Evolutionary conservation across 1,140 invertebrate species (phyloP).

Genomic region (Mesaphorura yosii): DNA sequence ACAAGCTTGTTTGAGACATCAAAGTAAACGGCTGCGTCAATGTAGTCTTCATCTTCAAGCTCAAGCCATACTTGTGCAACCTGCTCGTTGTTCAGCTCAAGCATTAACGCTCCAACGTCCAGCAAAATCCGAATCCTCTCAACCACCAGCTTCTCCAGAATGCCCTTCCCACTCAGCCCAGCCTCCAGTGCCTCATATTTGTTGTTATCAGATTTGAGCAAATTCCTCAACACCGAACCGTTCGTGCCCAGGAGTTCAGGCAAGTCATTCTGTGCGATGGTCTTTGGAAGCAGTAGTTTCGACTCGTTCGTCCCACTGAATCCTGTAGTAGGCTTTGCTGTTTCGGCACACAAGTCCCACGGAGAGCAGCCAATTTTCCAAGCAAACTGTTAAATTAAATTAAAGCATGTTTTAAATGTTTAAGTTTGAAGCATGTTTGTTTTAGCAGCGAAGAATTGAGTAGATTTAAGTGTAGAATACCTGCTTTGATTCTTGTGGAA

Average conservation of each 20-base stretch:
- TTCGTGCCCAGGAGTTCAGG: conserved; percentile 15
- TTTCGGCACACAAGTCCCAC: conserved; percentile 18
- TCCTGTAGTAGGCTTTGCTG: conserved; percentile 13
- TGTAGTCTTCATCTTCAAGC: background rate
- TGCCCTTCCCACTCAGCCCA: conserved; percentile 3
- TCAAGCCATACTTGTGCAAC: conserved; percentile 24
- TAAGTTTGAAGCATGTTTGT: too few species aligned
- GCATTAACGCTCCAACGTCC: conserved; percentile 26
- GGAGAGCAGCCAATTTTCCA: conserved; percentile 16
- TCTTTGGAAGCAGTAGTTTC: conserved; percentile 14
- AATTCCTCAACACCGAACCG: conserved; percentile 9
- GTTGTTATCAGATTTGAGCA: conserved; percentile 14
- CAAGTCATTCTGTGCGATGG: conserved; percentile 15
- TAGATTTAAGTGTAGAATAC: too few species aligned
- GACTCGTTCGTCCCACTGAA: conserved; percentile 27
- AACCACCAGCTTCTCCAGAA: conserved; percentile 10
- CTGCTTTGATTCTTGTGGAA: conserved; percentile 19
- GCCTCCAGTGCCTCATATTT: conserved; percentile 1
- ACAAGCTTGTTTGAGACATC: conserved; percentile 14
- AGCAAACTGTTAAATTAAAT: conserved; percentile 2
- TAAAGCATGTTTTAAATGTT: background rate
- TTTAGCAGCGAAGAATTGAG: too few species aligned
- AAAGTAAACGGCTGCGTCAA: conserved; percentile 26
- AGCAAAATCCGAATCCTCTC: conserved; percentile 12
- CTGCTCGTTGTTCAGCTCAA: conserved; percentile 21